phyloP scores from a whole-genome alignment of 2,113 vertebrate genomes.

The Bufo gargarizans region DNA sequence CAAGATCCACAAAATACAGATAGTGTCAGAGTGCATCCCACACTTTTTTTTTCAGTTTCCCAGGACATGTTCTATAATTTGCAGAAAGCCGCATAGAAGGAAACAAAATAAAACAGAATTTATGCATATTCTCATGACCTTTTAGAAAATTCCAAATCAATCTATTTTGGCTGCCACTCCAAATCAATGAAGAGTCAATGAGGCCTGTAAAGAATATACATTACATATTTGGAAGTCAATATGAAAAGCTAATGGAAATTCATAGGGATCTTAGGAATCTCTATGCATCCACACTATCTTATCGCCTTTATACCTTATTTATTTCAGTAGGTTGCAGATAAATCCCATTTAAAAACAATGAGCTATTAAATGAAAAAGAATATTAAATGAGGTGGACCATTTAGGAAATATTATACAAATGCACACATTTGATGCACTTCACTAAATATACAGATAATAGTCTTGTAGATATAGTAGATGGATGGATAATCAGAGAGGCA shows the following conservation, averaged over 20 bases:
- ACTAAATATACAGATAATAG: not conserved
- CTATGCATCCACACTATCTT: constrained; percentile 46
- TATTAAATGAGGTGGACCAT: constrained; percentile 27
- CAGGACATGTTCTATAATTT: no score
- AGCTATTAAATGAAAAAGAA: constrained; percentile 50
- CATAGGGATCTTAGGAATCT: constrained; percentile 27
- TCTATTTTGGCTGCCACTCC: constrained; percentile 56
- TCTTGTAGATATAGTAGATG: not conserved
- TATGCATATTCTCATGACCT: constrained; percentile 56
- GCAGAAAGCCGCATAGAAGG: no score
- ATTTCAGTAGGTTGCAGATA: constrained; percentile 46
- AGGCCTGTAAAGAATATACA: constrained; percentile 33
- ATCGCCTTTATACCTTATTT: constrained; percentile 53
- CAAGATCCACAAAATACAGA: no score
- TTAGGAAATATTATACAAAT: constrained; percentile 32
- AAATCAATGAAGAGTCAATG: constrained; percentile 56
- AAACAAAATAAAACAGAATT: constrained; percentile 4
- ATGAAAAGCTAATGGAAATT: constrained; percentile 54
- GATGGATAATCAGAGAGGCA: not conserved
- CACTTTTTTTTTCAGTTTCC: no score
- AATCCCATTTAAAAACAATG: constrained; percentile 54
- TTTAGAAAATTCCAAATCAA: constrained; percentile 54
- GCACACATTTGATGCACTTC: constrained; percentile 3
- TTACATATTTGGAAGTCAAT: constrained; percentile 48
- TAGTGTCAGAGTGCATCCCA: no score